Percentiles rank a stretch among this genome's conserved stretches.
These are phyloP conservation scores for Spodoptera frugiperda DNA, from an alignment of 1,140 invertebrate genomes.

Conservation along the genomic window DNA sequence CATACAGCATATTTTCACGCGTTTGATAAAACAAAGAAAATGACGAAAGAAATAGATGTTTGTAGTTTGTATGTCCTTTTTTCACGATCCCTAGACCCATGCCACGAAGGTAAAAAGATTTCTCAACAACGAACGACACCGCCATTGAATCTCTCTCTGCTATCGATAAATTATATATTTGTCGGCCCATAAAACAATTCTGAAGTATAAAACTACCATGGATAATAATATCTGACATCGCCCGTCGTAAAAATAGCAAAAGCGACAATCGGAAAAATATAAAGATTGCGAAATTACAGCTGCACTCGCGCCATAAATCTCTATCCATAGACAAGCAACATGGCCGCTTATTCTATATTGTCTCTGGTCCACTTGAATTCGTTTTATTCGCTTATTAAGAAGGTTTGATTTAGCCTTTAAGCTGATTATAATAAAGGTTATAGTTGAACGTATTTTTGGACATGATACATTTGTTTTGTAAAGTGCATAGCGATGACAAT, in stretches of 20 bases:
- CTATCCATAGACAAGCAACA: conserved; percentile 69
- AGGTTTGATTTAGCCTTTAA: conserved; percentile 41
- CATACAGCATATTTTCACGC: conserved; percentile 28
- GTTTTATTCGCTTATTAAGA: conserved; percentile 55
- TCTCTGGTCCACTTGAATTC: conserved; percentile 63
- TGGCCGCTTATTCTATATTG: conserved; percentile 69
- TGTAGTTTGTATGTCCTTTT: neutral
- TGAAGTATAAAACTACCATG: conserved; percentile 14
- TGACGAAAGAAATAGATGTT: neutral
- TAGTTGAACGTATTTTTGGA: conserved; percentile 32
- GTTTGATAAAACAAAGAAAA: conserved; percentile 4
- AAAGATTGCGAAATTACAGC: conserved; percentile 66
- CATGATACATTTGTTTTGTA: conserved; percentile 46
- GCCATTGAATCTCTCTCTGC: neutral
- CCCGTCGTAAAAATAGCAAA: conserved; percentile 33
- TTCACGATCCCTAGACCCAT: neutral
- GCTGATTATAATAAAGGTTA: conserved; percentile 37
- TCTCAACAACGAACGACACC: neutral
- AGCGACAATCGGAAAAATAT: conserved; percentile 48
- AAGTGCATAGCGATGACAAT: conserved; percentile 51
- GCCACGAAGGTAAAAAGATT: neutral
- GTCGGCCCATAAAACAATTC: conserved; percentile 18
- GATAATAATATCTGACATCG: conserved; percentile 43
- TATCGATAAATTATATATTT: conserved; percentile 5
- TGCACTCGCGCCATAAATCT: conserved; percentile 66